Conservation (phyloP, 2,888 invertebrate species). For the Ennomos erosarius region DNA sequence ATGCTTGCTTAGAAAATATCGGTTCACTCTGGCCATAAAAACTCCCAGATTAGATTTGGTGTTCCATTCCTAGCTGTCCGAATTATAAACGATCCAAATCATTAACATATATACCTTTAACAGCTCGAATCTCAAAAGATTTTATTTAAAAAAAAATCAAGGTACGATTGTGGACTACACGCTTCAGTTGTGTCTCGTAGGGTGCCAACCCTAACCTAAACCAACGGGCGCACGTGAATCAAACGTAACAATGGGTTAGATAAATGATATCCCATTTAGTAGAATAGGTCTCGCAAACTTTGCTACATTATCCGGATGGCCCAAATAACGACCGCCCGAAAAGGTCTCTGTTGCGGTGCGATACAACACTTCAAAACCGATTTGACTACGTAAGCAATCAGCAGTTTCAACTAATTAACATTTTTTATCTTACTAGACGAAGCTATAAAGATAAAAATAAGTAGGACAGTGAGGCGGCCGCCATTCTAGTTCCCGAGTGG, state of each 20-base stretch:
- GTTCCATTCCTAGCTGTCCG: too few species aligned
- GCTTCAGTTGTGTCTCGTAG: too few species aligned
- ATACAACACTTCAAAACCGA: too few species aligned
- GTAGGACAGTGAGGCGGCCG: conserved; percentile 13
- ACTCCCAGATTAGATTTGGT: too few species aligned
- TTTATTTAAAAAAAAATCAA: conserved; percentile 27
- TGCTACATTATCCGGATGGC: background rate
- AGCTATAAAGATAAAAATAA: conserved; percentile 5
- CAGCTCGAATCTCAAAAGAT: too few species aligned
- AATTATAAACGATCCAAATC: too few species aligned
- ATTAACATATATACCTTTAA: too few species aligned
- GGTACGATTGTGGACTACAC: conserved; percentile 12
- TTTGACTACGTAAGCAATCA: too few species aligned
- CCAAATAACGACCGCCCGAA: background rate
- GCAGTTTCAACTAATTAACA: too few species aligned
- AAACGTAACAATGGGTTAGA: conserved; percentile 12
- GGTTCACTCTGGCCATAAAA: too few species aligned
- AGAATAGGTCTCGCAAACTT: conserved; percentile 5
- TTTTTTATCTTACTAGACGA: conserved; percentile 1
- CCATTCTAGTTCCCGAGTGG: background rate
- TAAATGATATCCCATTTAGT: conserved; percentile 14
- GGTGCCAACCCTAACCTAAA: conserved; percentile 11
- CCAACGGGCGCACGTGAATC: conserved; percentile 9
- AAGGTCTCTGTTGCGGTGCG: too few species aligned
- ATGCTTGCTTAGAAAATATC: too few species aligned